phyloP scores from a whole-genome alignment of 2,797 vertebrate species.

The Echiichthys vipera region DNA sequence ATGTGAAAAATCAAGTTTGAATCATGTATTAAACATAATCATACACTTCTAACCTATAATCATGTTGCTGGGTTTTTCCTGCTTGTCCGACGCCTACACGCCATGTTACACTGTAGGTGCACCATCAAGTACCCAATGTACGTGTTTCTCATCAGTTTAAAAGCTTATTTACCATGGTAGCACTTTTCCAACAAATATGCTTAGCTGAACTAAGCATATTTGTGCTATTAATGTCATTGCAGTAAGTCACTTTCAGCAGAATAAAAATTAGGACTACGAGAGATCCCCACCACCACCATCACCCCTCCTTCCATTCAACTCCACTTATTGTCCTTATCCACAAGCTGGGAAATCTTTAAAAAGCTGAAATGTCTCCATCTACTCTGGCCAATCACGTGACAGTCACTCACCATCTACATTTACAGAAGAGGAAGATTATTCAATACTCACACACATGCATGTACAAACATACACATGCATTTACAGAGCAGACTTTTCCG shows the following conservation, averaged over 20 bases:
- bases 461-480: background rate
- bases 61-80: background rate
- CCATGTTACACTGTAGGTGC: background rate
- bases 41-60: background rate
- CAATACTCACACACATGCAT: background rate
- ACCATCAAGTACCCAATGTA: background rate
- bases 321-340: slow-evolving; percentile 10
- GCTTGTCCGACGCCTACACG: background rate
- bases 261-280: slow-evolving; percentile 37
- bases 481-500: slow-evolving; percentile 27
- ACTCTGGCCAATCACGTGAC: background rate
- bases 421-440: slow-evolving; percentile 19
- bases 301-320: slow-evolving; percentile 1
- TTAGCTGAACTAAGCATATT: slow-evolving; percentile 19
- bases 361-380: background rate
- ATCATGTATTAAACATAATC: background rate
- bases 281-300: too few relatives aligned
- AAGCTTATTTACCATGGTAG: slow-evolving; percentile 7
- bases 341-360: slow-evolving; percentile 2
- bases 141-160: slow-evolving; percentile 8
- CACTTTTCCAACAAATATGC: slow-evolving; percentile 20
- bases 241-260: slow-evolving; percentile 42
- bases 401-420: background rate
- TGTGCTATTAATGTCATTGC: slow-evolving; percentile 28
- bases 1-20: background rate